A percentile compares a stretch with the other conserved stretches of the same genome.
These are phyloP conservation scores for Oreochromis aureus DNA, from an alignment of 2,113 vertebrate species.

Conservation along the genomic window DNA sequence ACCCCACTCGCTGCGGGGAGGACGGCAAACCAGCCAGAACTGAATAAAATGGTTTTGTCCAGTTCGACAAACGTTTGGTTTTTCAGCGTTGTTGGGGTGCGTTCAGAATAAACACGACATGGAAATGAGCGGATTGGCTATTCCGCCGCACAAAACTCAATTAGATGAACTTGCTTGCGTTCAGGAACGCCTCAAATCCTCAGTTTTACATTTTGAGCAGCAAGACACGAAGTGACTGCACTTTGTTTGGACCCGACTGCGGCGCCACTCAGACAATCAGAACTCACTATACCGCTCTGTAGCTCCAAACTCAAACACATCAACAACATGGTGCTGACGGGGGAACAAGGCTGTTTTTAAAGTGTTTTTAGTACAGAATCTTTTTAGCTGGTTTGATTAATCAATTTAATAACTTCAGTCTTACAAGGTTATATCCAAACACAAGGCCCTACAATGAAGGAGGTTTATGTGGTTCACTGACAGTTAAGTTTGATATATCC, in stretches of 20 bases:
- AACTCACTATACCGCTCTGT: conserved; percentile 3
- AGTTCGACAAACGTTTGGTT: background rate
- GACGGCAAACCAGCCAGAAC: background rate
- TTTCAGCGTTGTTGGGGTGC: conserved; percentile 31
- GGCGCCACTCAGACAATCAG: conserved; percentile 47
- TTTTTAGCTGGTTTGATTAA: background rate
- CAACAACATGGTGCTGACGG: conserved; percentile 56
- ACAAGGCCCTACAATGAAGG: background rate
- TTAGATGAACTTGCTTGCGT: background rate
- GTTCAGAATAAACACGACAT: background rate
- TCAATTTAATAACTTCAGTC: conserved; percentile 10
- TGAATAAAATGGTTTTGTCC: conserved; percentile 18
- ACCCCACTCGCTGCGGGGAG: conserved; percentile 11
- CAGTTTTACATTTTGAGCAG: conserved; percentile 2
- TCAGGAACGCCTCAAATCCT: conserved; percentile 9
- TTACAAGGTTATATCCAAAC: background rate
- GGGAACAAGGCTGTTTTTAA: conserved; percentile 83
- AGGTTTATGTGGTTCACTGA: background rate
- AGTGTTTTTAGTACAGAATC: conserved; percentile 43
- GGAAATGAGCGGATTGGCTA: background rate
- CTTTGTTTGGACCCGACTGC: background rate
- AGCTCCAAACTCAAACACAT: conserved; percentile 46
- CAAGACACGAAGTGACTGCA: background rate
- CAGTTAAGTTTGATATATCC: background rate
- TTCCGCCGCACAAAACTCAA: background rate